Evolutionary conservation across 2,888 invertebrate species (phyloP), one percentile per base, ranked within the genome.

Genomic region (Allygus modestus): DNA sequence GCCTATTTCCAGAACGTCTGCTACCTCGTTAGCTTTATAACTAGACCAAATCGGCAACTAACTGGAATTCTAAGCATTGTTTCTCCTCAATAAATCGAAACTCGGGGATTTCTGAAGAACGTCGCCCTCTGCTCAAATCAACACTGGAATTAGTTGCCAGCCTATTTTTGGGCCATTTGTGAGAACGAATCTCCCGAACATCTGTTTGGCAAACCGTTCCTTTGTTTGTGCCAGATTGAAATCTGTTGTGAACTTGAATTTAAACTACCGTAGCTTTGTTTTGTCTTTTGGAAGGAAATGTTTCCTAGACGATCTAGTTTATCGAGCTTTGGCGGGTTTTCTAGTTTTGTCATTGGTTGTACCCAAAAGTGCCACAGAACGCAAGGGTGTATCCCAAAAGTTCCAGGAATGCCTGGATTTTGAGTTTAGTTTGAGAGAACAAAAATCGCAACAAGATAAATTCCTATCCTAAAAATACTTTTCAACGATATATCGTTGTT

Each of bases 1-100:
- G n/a, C n/a, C n/a, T 46, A 26, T 58, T 31, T 65, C 65, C 65
- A 65, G 65, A 9, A 65, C 65, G n/a, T n/a, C 12, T 58, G 51
- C 2, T 15, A 23, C 12, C 28, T 65, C 65, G 65, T 65, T 65
- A 65, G 28, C 31, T 54, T 23, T 20, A 1, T 20, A 7, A 4
- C 2, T 51, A n/a, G 23, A 7, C 54, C 4, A 23, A 54, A 23
- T 46, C 23, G 4, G 15, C 65, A 0, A 0, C 31, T 65, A 12
- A 65, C 31, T 31, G 65, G 31, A 65, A 65, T 65, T 31, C 65
- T 31, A 15, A 12, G 54, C 7, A 23, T 65, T 15, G 28, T 65
- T 65, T 65, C 28, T 15, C 31, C 12, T 2, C 12, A 31, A 17
- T 65, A 15, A 28, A 65, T 65, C 28, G 1, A 31, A 58, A 58